These are phyloP conservation scores for Phoeniculus purpureus DNA, from an alignment of 2,797 vertebrate genomes.

Conservation along the genomic window DNA sequence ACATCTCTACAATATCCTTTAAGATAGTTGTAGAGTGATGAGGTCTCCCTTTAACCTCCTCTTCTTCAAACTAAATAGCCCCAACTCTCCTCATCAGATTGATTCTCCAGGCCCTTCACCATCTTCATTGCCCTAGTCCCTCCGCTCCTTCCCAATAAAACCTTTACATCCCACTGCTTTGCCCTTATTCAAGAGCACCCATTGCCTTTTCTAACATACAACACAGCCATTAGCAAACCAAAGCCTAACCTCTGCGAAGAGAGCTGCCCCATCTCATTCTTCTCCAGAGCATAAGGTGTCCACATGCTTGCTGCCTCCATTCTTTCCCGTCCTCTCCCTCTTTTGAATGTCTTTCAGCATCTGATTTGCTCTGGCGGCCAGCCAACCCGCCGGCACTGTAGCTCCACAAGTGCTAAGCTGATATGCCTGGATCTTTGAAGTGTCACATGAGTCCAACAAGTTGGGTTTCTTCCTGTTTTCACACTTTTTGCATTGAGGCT, in stretches of 20 bases:
- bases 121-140: not conserved
- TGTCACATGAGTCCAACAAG: slow-evolving; percentile 44
- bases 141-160: not conserved
- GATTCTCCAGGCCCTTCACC: too few species aligned
- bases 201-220: not conserved
- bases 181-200: not conserved
- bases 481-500: not conserved
- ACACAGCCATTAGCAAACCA: not conserved
- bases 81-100: too few species aligned
- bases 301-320: not conserved
- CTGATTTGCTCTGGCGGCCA: not conserved
- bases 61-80: too few species aligned
- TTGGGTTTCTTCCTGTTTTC: slow-evolving; percentile 39
- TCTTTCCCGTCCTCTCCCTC: slow-evolving; percentile 19
- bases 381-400: not conserved
- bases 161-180: not conserved
- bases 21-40: too few species aligned
- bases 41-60: too few species aligned
- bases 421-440: slow-evolving; percentile 52
- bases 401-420: slow-evolving; percentile 23
- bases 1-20: too few species aligned
- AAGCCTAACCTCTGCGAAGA: not conserved
- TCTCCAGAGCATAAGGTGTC: not conserved
- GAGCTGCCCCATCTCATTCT: not conserved
- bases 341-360: slow-evolving; percentile 12